Conservation (phyloP, 2,888 invertebrate species). For the Caenorhabditis sulstoni region DNA sequence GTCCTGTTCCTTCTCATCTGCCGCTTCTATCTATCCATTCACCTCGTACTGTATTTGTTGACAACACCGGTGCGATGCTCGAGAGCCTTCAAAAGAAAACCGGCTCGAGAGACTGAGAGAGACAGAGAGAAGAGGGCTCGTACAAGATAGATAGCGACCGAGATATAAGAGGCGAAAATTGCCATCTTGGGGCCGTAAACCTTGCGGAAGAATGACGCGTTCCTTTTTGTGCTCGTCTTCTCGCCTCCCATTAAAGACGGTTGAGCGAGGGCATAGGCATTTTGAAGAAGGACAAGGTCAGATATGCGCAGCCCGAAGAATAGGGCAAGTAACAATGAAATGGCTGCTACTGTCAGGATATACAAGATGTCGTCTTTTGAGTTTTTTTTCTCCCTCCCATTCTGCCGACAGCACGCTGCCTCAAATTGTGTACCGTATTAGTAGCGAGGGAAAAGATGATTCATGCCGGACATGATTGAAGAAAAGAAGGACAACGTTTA, state of each 20-base stretch:
- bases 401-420: conserved; percentile 21
- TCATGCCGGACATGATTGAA: conserved; percentile 12
- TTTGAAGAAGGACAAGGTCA: conserved; percentile 63
- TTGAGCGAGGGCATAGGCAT: conserved; percentile 32
- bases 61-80: conserved; percentile 54
- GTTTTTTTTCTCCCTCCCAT: conserved; percentile 14
- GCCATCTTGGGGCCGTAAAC: conserved; percentile 47
- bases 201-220: conserved; percentile 7
- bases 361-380: conserved; percentile 30
- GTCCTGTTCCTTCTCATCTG: conserved; percentile 49
- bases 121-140: not conserved
- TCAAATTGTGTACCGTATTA: conserved; percentile 32
- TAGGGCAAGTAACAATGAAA: conserved; percentile 59
- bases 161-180: not conserved
- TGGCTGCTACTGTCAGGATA: conserved; percentile 45
- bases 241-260: conserved; percentile 35
- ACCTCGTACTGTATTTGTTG: conserved; percentile 55
- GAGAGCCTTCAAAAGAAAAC: conserved; percentile 54
- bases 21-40: conserved; percentile 47
- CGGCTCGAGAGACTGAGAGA: conserved; percentile 16
- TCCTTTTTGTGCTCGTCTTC: conserved; percentile 6
- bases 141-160: conserved; percentile 16
- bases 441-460: conserved; percentile 18
- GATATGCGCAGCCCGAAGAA: conserved; percentile 51
- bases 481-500: conserved; percentile 23